These are phyloP conservation scores for Paraplagusia blochii DNA, from an alignment of 2,113 vertebrate genomes.

Conservation along the genomic window DNA sequence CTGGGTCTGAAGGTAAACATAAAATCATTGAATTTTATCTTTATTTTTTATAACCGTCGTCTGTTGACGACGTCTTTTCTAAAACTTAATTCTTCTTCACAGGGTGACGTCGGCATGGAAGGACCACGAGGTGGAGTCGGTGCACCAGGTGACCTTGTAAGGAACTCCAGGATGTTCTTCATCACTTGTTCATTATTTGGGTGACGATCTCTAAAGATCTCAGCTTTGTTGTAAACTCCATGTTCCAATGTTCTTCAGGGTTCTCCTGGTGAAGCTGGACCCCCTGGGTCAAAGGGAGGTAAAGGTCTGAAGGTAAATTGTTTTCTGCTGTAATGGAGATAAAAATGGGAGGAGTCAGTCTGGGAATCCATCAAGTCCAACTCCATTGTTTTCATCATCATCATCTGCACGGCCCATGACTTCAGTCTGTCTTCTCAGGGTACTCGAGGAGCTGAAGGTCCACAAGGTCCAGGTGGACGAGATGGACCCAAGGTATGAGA, in stretches of 20 bases:
- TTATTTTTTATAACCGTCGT: too few species aligned
- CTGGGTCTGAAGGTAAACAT: slow-evolving; percentile 64
- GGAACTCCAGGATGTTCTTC: slow-evolving; percentile 19
- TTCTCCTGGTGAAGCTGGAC: slow-evolving; percentile 45
- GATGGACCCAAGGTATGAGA: slow-evolving; percentile 69
- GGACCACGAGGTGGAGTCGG: slow-evolving; percentile 71
- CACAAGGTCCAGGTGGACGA: slow-evolving; percentile 57
- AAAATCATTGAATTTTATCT: neutral
- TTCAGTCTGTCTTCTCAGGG: slow-evolving; percentile 57
- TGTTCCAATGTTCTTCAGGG: slow-evolving; percentile 50
- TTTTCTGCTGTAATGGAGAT: too few species aligned
- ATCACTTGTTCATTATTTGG: neutral
- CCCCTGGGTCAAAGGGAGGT: slow-evolving; percentile 50
- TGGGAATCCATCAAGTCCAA: too few species aligned
- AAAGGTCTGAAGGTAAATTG: slow-evolving; percentile 68
- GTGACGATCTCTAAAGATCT: too few species aligned
- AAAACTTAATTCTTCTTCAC: neutral
- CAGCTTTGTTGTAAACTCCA: too few species aligned
- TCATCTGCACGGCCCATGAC: too few species aligned
- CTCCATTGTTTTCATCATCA: too few species aligned
- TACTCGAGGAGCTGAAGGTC: slow-evolving; percentile 58
- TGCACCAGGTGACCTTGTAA: slow-evolving; percentile 62
- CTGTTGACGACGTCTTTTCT: too few species aligned
- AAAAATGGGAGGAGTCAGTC: too few species aligned
- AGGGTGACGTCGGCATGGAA: slow-evolving; percentile 67